Evolutionary conservation across 2,888 invertebrate species (phyloP), one percentile per base, ranked within the genome.

Genomic region (Synergus itoensis): DNA sequence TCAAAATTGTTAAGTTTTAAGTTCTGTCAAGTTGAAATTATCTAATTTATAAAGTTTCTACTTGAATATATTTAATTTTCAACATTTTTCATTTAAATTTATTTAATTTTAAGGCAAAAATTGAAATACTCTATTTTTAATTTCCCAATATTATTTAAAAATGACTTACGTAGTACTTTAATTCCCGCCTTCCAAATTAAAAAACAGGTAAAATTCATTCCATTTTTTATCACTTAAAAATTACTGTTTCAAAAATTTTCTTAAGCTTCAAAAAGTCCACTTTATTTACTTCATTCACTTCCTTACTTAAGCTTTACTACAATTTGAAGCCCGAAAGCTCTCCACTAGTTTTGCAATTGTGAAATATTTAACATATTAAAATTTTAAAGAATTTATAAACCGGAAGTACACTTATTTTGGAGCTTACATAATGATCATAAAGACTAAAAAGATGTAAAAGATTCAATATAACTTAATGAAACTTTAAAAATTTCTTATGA

Each of bases 121-220:
- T 36, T 36, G 5, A 36, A 36, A 64, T 36, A 2, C 0, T 64
- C 36, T 64, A 18, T 18, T 41, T 18, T n/a, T 9, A 18, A 67
- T 48, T 69, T 18, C n/a, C 4, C 21, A 28, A 16, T 16, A 28
- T 21, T 21, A 28, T 69, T 69, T 43, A 9, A 48, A 69, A 48
- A 16, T 45, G 69, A 69, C 69, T 69, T 14, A 48, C 69, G 69
- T 69, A 69, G 69, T 67, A 0, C 3, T 18, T 2, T 1, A 28
- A 45, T 69, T 48, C 48, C 48, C 69, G 69, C 69, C 28, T 8
- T 69, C 5, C 9, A 9, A 18, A 28, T 69, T 69, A 8, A 16
- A 69, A 69, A 69, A 8, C 4, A 4, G 5, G 5, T 36, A 36
- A 36, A 36, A 36, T 36, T 36, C 36, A 36, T 36, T 16, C 21